Evolutionary conservation across 2,113 vertebrate species (phyloP).

Genomic region (Pseudorectes ferrugineus): DNA sequence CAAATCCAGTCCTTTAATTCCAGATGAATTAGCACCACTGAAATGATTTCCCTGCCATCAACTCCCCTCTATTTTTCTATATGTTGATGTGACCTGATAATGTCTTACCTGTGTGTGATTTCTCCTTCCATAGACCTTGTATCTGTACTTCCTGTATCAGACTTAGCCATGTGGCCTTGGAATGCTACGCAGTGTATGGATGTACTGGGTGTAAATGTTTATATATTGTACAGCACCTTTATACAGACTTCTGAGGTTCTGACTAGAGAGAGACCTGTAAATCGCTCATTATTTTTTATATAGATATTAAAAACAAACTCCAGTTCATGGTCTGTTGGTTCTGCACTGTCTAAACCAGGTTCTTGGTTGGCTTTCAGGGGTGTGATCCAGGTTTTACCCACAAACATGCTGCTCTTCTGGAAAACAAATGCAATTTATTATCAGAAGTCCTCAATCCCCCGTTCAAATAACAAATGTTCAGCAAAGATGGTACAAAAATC

Average conservation of each 20-base stretch:
- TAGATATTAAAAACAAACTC: constrained; percentile 82
- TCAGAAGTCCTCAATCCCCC: background rate
- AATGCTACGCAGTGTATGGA: constrained; percentile 78
- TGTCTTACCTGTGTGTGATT: constrained; percentile 58
- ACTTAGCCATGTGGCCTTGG: constrained; percentile 87
- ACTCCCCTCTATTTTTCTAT: background rate
- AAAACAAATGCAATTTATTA: background rate
- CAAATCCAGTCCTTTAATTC: background rate
- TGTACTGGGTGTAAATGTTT: constrained; percentile 97
- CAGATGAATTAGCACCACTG: constrained; percentile 26
- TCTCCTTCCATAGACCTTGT: constrained; percentile 36
- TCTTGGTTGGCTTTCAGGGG: background rate
- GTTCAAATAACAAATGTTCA: background rate
- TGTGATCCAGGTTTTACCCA: background rate
- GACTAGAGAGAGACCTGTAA: constrained; percentile 91
- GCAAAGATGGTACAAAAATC: background rate
- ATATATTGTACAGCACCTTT: constrained; percentile 99
- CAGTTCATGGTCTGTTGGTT: constrained; percentile 77
- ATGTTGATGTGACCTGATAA: constrained; percentile 52
- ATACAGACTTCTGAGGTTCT: constrained; percentile 88
- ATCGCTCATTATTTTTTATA: constrained; percentile 99
- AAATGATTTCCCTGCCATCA: background rate
- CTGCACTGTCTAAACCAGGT: constrained; percentile 73
- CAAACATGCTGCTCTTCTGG: background rate
- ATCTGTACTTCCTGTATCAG: constrained; percentile 41